Evolutionary conservation across 1,140 invertebrate species (phyloP).

Genomic region (Argopecten irradians): DNA sequence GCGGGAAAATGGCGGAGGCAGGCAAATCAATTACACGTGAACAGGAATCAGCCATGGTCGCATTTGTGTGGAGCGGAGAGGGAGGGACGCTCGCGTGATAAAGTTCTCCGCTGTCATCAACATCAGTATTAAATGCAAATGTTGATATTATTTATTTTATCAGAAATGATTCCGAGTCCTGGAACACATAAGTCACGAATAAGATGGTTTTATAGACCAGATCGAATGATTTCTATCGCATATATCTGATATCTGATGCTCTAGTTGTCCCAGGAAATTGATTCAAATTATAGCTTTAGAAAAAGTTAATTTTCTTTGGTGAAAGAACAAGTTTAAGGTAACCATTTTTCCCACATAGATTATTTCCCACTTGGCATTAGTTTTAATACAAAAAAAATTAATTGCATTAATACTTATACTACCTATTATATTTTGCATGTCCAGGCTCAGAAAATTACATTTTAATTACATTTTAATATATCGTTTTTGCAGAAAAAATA

Average conservation of each 20-base stretch:
- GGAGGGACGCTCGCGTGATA: conserved; percentile 9
- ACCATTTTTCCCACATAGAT: background rate
- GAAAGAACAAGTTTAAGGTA: background rate
- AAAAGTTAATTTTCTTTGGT: background rate
- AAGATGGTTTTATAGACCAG: conserved; percentile 14
- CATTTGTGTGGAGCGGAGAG: background rate
- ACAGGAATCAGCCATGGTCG: background rate
- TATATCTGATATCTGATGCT: conserved; percentile 22
- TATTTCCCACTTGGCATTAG: background rate
- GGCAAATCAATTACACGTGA: conserved; percentile 21
- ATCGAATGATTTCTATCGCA: background rate
- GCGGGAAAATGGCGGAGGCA: conserved; percentile 13
- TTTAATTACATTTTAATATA: too few relatives aligned
- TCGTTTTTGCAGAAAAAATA: too few relatives aligned
- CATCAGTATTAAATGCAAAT: conserved; percentile 16
- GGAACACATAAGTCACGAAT: background rate
- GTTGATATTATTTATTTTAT: conserved; percentile 13
- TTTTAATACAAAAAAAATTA: background rate
- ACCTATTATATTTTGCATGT: too few relatives aligned
- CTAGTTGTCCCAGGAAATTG: background rate
- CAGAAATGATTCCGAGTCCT: conserved; percentile 6
- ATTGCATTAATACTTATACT: too few relatives aligned
- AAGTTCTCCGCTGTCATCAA: conserved; percentile 3
- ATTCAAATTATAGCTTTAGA: conserved; percentile 23
- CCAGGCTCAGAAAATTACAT: too few relatives aligned